Conservation (phyloP, 2,888 invertebrate species). For the Thalpophila matura region DNA sequence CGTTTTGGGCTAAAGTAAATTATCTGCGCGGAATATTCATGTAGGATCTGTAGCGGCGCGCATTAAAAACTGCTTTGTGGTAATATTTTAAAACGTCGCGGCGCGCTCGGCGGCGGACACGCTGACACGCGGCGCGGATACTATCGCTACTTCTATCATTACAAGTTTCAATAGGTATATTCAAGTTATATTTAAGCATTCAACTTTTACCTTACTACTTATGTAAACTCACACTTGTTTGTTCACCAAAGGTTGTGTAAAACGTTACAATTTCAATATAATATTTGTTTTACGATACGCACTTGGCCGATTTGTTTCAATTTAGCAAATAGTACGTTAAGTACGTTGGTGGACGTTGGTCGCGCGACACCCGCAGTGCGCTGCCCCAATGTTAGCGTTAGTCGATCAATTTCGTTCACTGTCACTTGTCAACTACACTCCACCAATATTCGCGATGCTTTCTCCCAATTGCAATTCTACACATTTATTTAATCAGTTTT, state of each 20-base stretch:
- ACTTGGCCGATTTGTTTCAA: too few species aligned
- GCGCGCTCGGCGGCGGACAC: neutral
- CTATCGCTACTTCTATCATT: too few species aligned
- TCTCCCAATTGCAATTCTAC: constrained; percentile 11
- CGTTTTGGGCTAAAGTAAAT: constrained; percentile 28
- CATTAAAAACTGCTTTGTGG: constrained; percentile 30
- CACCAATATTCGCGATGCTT: neutral
- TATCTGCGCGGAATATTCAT: constrained; percentile 50
- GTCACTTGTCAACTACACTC: neutral
- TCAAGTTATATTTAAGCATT: too few species aligned
- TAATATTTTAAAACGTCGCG: constrained; percentile 18
- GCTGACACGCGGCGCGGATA: neutral
- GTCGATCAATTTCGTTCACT: neutral
- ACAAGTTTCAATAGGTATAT: too few species aligned
- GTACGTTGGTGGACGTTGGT: neutral
- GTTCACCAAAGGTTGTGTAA: too few species aligned
- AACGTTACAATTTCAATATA: too few species aligned
- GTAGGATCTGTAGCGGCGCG: constrained; percentile 25
- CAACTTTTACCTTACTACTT: too few species aligned
- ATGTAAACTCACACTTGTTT: too few species aligned
- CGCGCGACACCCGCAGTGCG: neutral
- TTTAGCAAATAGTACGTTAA: constrained; percentile 1
- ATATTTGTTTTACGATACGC: too few species aligned
- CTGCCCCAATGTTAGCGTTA: neutral
- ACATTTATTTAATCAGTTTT: constrained; percentile 17